Evolutionary conservation across 2,113 vertebrate species (phyloP).

Genomic region (Microtus oregoni): DNA sequence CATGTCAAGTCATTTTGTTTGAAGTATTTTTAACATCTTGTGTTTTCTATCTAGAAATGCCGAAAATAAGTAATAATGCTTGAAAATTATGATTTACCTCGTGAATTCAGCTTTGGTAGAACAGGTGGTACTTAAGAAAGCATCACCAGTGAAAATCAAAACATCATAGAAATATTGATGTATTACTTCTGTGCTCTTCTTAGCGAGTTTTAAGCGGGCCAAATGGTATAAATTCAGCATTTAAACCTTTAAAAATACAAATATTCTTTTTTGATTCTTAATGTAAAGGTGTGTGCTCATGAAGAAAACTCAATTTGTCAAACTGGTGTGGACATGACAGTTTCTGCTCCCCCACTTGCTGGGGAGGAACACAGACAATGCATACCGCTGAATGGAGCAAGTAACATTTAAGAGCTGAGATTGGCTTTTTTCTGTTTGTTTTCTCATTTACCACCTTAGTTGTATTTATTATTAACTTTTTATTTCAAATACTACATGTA

Average conservation of each 20-base stretch:
- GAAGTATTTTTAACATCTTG: conserved; percentile 57
- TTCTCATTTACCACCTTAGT: conserved; percentile 58
- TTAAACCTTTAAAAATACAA: conserved; percentile 66
- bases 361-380: conserved; percentile 54
- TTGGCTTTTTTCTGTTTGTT: not conserved
- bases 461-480: conserved; percentile 1
- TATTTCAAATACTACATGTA: conserved; percentile 62
- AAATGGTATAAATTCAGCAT: conserved; percentile 70
- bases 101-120: conserved; percentile 57
- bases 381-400: conserved; percentile 28
- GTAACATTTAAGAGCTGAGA: conserved; percentile 59
- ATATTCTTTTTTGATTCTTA: conserved; percentile 65
- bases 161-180: conserved; percentile 72
- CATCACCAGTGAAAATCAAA: conserved; percentile 70
- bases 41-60: conserved; percentile 54
- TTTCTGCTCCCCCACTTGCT: conserved; percentile 70
- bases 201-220: conserved; percentile 67
- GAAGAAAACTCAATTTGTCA: conserved; percentile 77
- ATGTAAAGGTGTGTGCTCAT: conserved; percentile 62
- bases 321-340: conserved; percentile 57
- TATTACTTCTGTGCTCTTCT: conserved; percentile 57
- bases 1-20: conserved; percentile 39
- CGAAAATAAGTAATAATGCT: conserved; percentile 70
- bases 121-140: conserved; percentile 69
- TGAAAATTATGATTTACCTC: conserved; percentile 66